Percentiles rank a stretch among this genome's conserved stretches.
Evolutionary conservation across 2,797 vertebrate genomes (phyloP).

Genomic region (Crocidura indochinensis): DNA sequence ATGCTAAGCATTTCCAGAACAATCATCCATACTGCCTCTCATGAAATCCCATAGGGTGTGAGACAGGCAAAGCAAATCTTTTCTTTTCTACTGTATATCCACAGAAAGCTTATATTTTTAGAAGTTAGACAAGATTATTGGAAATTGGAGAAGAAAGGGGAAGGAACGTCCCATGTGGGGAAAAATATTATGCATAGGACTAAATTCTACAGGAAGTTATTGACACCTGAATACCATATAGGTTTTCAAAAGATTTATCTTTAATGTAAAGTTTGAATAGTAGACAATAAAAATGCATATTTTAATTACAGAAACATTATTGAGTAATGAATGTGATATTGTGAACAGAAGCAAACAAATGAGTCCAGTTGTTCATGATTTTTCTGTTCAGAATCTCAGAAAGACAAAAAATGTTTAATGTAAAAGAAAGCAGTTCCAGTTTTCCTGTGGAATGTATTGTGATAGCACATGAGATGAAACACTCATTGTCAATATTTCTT

Average conservation of each 20-base stretch:
- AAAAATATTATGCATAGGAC: no score
- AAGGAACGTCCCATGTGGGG: no score
- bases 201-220: background rate
- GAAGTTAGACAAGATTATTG: no score
- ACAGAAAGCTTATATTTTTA: no score
- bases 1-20: background rate
- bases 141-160: no score
- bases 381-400: conserved; percentile 31
- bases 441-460: background rate
- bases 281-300: background rate
- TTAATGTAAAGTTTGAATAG: background rate
- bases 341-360: background rate
- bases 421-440: background rate
- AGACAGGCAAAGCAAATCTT: background rate
- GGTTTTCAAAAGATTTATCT: background rate
- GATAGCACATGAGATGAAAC: background rate
- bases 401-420: background rate
- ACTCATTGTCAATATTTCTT: background rate
- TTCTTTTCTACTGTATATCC: background rate
- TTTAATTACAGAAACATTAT: conserved; percentile 24
- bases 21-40: background rate
- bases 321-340: background rate
- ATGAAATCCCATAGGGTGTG: background rate
- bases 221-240: background rate
- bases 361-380: background rate